Conservation (phyloP, 2,888 invertebrate species). For the Synanthedon tipuliformis region DNA sequence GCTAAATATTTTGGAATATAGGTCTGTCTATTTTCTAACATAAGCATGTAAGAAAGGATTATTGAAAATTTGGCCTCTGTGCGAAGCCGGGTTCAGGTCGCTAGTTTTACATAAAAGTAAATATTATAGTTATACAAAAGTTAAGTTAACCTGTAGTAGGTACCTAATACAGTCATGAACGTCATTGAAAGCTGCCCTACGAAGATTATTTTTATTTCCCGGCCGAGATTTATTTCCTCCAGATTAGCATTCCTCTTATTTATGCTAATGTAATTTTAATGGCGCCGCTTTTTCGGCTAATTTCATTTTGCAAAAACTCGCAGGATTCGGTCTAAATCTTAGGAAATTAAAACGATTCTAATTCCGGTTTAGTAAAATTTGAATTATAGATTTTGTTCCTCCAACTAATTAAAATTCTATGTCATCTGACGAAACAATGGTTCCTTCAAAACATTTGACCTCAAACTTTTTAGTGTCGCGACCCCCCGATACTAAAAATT, state of each 20-base stretch:
- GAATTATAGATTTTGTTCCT: conserved; percentile 39
- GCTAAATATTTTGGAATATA: too few relatives aligned
- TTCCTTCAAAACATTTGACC: too few relatives aligned
- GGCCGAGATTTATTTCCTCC: conserved; percentile 62
- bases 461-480: too few relatives aligned
- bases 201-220: conserved; percentile 63
- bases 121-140: too few relatives aligned
- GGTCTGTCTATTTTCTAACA: too few relatives aligned
- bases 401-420: background rate
- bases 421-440: too few relatives aligned
- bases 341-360: conserved; percentile 53
- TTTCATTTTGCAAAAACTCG: conserved; percentile 63
- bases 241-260: conserved; percentile 69
- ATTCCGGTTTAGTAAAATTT: conserved; percentile 50
- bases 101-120: too few relatives aligned
- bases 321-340: conserved; percentile 55
- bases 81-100: too few relatives aligned
- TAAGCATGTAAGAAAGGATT: too few relatives aligned
- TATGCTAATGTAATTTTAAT: conserved; percentile 71
- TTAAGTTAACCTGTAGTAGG: too few relatives aligned
- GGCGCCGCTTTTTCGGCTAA: conserved; percentile 64
- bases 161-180: conserved; percentile 30
- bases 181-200: conserved; percentile 42
- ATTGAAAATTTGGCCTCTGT: too few relatives aligned
- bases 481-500: too few relatives aligned